These are phyloP conservation scores for Hypomecis punctinalis DNA, from an alignment of 2,888 invertebrate species.

Conservation along the genomic window DNA sequence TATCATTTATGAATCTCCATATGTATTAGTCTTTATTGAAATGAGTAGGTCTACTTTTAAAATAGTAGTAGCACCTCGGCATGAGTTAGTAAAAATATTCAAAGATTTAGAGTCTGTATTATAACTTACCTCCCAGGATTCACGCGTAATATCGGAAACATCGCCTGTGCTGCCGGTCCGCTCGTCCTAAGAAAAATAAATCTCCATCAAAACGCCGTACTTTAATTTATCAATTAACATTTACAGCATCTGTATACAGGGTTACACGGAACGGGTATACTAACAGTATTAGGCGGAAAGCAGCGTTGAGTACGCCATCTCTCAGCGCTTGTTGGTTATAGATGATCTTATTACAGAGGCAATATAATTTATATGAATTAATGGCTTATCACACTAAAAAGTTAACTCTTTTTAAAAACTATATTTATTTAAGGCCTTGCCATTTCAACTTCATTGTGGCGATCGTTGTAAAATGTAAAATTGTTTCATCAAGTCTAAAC, in stretches of 20 bases:
- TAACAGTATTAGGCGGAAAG: constrained; percentile 22
- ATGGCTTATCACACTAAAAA: too few relatives aligned
- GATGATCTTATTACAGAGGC: too few relatives aligned
- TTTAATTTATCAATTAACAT: constrained; percentile 40
- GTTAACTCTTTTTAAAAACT: too few relatives aligned
- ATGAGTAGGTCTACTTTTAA: neutral
- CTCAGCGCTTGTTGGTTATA: too few relatives aligned
- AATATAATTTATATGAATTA: too few relatives aligned
- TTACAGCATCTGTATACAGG: constrained; percentile 30
- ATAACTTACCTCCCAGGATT: constrained; percentile 96
- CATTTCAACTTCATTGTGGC: too few relatives aligned
- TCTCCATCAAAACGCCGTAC: constrained; percentile 35
- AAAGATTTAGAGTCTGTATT: neutral
- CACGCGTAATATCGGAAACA: constrained; percentile 92
- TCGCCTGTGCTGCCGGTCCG: constrained; percentile 89
- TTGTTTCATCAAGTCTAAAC: too few relatives aligned
- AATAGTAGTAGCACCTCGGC: constrained; percentile 6
- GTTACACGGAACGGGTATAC: constrained; percentile 15
- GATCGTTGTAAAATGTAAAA: too few relatives aligned
- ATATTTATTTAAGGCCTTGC: too few relatives aligned
- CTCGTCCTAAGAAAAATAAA: constrained; percentile 71
- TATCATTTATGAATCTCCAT: too few relatives aligned
- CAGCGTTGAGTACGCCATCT: too few relatives aligned
- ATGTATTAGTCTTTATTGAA: too few relatives aligned
- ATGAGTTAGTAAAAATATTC: constrained; percentile 6